Percentiles rank a stretch among this genome's conserved stretches.
Conservation (phyloP, 2,797 vertebrate species). For the Potorous gilbertii region DNA sequence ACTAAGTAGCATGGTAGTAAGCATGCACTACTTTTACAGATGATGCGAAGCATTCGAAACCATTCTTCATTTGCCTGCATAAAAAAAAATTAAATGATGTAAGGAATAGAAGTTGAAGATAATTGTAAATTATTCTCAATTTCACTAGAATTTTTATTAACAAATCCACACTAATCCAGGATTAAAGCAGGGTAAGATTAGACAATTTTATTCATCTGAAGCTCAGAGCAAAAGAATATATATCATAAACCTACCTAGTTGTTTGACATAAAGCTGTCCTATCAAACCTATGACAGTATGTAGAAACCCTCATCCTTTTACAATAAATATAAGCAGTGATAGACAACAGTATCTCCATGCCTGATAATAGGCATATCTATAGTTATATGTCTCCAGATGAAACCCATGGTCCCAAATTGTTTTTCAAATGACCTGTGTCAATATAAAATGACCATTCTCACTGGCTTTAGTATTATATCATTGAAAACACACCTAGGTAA, state of each 20-base stretch:
- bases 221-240: slow-evolving; percentile 82
- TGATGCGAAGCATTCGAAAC: not conserved
- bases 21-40: slow-evolving; percentile 47
- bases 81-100: slow-evolving; percentile 79
- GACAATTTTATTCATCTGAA: slow-evolving; percentile 86
- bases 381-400: not conserved
- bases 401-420: slow-evolving; percentile 19
- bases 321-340: slow-evolving; percentile 56
- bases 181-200: slow-evolving; percentile 87
- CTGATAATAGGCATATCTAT: slow-evolving; percentile 13
- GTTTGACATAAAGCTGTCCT: slow-evolving; percentile 83
- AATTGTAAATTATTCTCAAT: slow-evolving; percentile 88
- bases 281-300: slow-evolving; percentile 72
- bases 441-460: slow-evolving; percentile 11
- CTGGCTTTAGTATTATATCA: slow-evolving; percentile 45
- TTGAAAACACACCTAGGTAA: not conserved
- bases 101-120: slow-evolving; percentile 83
- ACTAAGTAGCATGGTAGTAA: not conserved
- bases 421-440: not conserved
- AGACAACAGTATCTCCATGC: slow-evolving; percentile 18
- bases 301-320: slow-evolving; percentile 2
- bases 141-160: slow-evolving; percentile 89
- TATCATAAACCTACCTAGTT: slow-evolving; percentile 83
- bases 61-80: slow-evolving; percentile 70
- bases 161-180: slow-evolving; percentile 89